A percentile compares a stretch with the other conserved stretches of the same genome.
Conservation (phyloP, 2,797 vertebrate species). For the Falco rusticolus region DNA sequence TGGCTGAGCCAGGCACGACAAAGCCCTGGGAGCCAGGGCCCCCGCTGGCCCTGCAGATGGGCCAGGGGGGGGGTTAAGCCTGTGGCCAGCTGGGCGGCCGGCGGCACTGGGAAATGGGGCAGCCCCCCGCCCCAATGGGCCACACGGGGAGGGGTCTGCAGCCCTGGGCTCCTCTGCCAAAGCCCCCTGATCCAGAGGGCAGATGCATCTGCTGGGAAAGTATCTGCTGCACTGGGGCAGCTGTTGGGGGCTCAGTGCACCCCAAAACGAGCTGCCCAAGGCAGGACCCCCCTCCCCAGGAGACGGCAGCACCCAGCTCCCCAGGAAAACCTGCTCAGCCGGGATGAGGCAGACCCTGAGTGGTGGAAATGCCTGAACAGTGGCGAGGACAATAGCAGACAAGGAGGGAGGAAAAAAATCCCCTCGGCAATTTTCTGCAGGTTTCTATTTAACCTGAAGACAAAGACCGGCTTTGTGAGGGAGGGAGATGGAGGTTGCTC, state of each 20-base stretch:
- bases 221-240: accelerated
- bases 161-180: background rate
- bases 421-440: conserved; percentile 59
- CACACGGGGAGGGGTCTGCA: background rate
- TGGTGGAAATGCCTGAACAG: background rate
- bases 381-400: background rate
- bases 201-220: accelerated
- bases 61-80: background rate
- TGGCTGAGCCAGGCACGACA: background rate
- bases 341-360: background rate
- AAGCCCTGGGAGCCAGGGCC: background rate
- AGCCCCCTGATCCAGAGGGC: accelerated
- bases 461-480: conserved; percentile 65
- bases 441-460: conserved; percentile 67
- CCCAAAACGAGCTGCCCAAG: background rate
- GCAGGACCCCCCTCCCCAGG: background rate
- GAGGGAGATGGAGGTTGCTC: background rate
- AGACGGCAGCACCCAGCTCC: background rate
- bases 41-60: background rate
- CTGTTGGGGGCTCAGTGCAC: accelerated
- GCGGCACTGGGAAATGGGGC: background rate
- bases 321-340: accelerated
- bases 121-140: background rate
- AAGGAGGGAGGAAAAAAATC: conserved; percentile 22
- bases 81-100: background rate